Percentiles rank a stretch among this genome's conserved stretches.
Evolutionary conservation across 2,113 vertebrate genomes (phyloP).

Genomic region (Amblyornis subalaris): DNA sequence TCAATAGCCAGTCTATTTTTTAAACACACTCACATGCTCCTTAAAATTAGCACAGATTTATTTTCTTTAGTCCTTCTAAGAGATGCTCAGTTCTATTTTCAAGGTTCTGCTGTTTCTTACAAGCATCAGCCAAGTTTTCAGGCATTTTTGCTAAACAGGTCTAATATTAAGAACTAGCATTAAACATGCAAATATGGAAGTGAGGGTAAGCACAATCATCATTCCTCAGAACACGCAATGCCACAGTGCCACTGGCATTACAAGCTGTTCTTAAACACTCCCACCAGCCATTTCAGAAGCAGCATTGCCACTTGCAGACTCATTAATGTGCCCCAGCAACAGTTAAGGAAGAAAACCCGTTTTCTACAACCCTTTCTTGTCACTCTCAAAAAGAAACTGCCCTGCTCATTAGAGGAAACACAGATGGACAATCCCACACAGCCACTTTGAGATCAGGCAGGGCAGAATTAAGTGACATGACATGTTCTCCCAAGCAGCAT

Average conservation of each 20-base stretch:
- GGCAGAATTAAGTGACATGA: not conserved
- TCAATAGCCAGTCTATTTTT: not conserved
- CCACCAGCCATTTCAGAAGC: not conserved
- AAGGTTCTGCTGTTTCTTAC: not conserved
- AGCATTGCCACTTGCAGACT: not conserved
- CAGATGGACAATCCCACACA: not conserved
- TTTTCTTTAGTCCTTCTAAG: not conserved
- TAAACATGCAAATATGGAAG: not conserved
- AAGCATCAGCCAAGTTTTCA: fast-evolving
- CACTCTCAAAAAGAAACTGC: too few relatives aligned
- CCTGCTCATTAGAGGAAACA: not conserved
- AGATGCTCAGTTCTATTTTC: not conserved
- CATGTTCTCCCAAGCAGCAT: not conserved
- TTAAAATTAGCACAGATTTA: not conserved
- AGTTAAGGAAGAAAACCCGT: not conserved
- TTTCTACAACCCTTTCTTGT: too few relatives aligned
- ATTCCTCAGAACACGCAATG: not conserved
- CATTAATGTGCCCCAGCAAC: not conserved
- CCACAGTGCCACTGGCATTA: too few relatives aligned
- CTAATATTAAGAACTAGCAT: not conserved
- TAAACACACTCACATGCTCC: not conserved
- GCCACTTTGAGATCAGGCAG: not conserved
- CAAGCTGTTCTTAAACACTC: not conserved
- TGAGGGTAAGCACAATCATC: not conserved
- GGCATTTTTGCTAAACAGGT: not conserved